Evolutionary conservation across 2,888 invertebrate species (phyloP), one percentile per base, ranked within the genome.

Genomic region (Peribatodes rhomboidaria): DNA sequence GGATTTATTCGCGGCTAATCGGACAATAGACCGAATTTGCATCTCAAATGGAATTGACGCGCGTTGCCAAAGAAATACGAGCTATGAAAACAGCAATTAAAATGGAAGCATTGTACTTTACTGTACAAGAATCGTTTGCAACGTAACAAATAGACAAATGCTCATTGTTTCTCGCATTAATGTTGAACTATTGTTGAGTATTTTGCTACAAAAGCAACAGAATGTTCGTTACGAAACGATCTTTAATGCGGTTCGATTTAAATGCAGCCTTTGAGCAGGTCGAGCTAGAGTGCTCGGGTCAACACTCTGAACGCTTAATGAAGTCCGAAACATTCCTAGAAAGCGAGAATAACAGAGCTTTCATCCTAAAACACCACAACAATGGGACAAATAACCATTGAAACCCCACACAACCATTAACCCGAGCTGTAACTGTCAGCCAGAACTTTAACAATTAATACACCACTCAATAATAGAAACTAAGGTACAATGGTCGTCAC

Each of bases 401-500:
- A 81, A 86, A 84, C 84, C 82, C 81, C 83, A 79, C 81, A 83
- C 78, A 81, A 82, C 87, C 87, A 91, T 92, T 90, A 90, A 85
- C 83, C 84, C 85, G 75, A 73, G 78, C 78, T 85, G 87, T 87
- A 85, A 84, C 88, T 87, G 90, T 88, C 89, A 86, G 81, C 75
- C 74, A 75, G 71, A 88, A 88, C 87, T 90, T 87, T 84, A 85
- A 91, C 90, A 90, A 91, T 91, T 89, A 90, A 87, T 83, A 81
- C 80, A 73, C 75, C 79, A 75, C 75, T 77, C 84, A 87, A 89
- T 92, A 89, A 92, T 90, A 88, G 89, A 90, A 90, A 90, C 89
- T 90, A 86, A 81, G 80, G 81, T 78, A 90, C 85, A 91, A 90
- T 85, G 69, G 82, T 67, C 81, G 78, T 77, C 80, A 83, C 83